Conservation (phyloP, 2,113 vertebrate species). For the Urocynchramus pylzowi region DNA sequence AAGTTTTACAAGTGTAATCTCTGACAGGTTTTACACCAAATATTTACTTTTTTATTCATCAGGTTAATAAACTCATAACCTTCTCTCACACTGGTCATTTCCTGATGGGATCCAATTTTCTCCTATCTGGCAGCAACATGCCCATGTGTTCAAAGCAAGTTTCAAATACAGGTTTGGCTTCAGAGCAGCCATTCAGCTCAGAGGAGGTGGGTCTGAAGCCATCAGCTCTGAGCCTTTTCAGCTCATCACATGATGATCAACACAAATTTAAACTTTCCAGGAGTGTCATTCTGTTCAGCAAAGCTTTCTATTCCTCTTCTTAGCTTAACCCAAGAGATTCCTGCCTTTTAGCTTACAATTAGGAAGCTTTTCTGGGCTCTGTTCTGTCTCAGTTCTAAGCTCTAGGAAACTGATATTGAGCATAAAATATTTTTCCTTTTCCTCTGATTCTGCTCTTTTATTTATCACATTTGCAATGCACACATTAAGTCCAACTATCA, state of each 20-base stretch:
- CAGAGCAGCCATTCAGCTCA: background rate
- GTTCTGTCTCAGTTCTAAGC: background rate
- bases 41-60: conserved; percentile 60
- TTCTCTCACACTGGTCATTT: conserved; percentile 13
- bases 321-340: background rate
- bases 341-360: background rate
- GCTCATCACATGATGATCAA: background rate
- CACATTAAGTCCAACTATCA: background rate
- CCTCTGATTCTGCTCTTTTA: background rate
- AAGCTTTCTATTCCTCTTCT: background rate
- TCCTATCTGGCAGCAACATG: background rate
- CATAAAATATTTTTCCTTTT: background rate
- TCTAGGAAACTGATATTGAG: background rate
- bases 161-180: background rate
- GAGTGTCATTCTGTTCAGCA: background rate
- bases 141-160: background rate
- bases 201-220: background rate
- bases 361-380: background rate
- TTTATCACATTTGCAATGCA: background rate
- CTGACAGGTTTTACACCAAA: conserved; percentile 51
- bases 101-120: conserved; percentile 43
- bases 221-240: background rate
- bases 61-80: conserved; percentile 48
- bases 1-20: conserved; percentile 50
- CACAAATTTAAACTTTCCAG: background rate